phyloP scores from a whole-genome alignment of 2,888 invertebrate genomes.

The Endomychus coccineus region DNA sequence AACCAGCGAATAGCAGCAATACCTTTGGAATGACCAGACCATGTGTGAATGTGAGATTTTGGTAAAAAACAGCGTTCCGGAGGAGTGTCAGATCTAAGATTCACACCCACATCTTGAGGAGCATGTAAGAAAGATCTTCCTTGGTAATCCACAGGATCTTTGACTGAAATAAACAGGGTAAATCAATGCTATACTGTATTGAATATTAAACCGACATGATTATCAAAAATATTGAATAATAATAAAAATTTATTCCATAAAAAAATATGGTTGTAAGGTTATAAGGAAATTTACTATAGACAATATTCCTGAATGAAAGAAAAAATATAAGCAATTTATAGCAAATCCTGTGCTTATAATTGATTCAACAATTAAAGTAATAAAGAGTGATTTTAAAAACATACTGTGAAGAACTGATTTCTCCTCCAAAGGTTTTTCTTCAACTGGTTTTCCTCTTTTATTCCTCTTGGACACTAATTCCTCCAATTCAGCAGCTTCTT shows the following conservation, averaged over 20 bases:
- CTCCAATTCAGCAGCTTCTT: slow-evolving; percentile 89
- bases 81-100: slow-evolving; percentile 75
- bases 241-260: no score
- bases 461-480: slow-evolving; percentile 89
- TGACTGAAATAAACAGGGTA: slow-evolving; percentile 53
- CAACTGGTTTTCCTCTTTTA: slow-evolving; percentile 77
- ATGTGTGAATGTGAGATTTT: slow-evolving; percentile 91
- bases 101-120: slow-evolving; percentile 88
- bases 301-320: no score
- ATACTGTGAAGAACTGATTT: slow-evolving; percentile 89
- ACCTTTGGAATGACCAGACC: slow-evolving; percentile 96
- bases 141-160: slow-evolving; percentile 91
- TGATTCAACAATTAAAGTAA: no score
- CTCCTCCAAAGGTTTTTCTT: slow-evolving; percentile 90
- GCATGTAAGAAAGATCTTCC: slow-evolving; percentile 90
- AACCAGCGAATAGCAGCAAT: slow-evolving; percentile 93
- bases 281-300: no score
- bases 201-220: no score
- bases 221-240: no score
- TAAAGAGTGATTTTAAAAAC: no score
- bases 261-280: no score
- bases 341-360: no score
- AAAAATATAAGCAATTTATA: no score
- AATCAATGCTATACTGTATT: neutral
- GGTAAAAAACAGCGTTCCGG: slow-evolving; percentile 95